These are phyloP conservation scores for Enteromius mattozi DNA, from an alignment of 2,797 vertebrate genomes.

Conservation along the genomic window DNA sequence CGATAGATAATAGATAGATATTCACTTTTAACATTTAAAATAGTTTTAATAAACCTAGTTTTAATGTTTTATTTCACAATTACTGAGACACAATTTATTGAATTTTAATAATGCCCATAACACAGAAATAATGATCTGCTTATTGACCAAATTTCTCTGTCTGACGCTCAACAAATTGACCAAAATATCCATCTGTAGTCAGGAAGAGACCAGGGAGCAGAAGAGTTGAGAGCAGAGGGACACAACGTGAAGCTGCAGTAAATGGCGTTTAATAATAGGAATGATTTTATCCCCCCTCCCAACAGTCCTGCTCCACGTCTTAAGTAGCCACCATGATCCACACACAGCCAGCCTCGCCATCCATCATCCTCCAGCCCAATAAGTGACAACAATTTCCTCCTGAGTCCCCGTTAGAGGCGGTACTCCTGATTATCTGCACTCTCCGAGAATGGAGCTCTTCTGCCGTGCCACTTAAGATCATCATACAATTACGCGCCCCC, in stretches of 20 bases:
- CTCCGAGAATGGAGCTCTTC: conserved; percentile 54
- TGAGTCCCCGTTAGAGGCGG: conserved; percentile 62
- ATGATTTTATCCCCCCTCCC: conserved; percentile 69
- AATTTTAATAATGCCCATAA: neutral
- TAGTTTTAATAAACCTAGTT: neutral
- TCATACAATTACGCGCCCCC: conserved; percentile 70
- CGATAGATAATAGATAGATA: neutral
- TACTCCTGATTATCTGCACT: conserved; percentile 67
- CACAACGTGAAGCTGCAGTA: conserved; percentile 42
- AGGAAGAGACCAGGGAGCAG: conserved; percentile 63
- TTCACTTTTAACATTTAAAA: neutral
- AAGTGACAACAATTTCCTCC: conserved; percentile 73
- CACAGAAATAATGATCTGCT: neutral
- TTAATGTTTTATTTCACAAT: neutral
- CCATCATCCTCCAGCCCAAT: conserved; percentile 72
- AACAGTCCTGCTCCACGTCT: conserved; percentile 51
- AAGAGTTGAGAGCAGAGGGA: conserved; percentile 41
- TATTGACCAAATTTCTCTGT: neutral
- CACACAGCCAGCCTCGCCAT: conserved; percentile 59
- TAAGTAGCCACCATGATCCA: conserved; percentile 68
- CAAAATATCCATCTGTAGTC: conserved; percentile 17
- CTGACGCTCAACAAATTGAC: neutral
- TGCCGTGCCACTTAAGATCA: conserved; percentile 70
- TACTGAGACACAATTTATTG: neutral
- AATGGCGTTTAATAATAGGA: conserved; percentile 75